Conservation (phyloP, 2,113 vertebrate genomes). For the Anguilla japonica region DNA sequence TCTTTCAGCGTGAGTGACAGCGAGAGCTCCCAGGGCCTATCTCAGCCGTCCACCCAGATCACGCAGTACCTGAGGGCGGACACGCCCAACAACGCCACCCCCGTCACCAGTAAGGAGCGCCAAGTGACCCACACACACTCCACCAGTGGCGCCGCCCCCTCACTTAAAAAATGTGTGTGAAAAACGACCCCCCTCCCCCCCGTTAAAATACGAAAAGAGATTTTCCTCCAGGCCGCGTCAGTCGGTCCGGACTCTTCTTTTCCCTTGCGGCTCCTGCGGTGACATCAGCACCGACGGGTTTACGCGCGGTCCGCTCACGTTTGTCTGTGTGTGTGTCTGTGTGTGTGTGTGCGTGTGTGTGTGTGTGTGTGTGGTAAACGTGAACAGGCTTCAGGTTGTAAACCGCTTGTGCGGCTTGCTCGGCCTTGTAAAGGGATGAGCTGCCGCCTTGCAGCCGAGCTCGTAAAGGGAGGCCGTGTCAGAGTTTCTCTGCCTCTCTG, state of each 20-base stretch:
- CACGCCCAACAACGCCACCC: conserved; percentile 94
- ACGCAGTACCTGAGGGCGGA: conserved; percentile 97
- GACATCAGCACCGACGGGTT: background rate
- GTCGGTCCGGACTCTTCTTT: background rate
- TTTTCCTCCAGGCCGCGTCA: background rate
- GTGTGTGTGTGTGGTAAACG: background rate
- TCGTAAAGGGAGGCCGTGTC: too few species aligned
- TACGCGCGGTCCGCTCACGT: background rate
- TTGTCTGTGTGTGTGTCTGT: background rate
- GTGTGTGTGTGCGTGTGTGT: background rate
- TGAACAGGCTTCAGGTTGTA: background rate
- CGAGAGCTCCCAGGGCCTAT: conserved; percentile 94
- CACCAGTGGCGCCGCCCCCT: background rate
- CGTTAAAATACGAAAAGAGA: background rate
- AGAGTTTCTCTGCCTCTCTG: too few species aligned
- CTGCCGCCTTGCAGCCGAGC: background rate
- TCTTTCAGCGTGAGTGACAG: conserved; percentile 88
- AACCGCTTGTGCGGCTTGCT: background rate
- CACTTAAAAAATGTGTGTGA: too few species aligned
- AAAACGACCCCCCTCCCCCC: too few species aligned
- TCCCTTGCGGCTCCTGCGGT: background rate
- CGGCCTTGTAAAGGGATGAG: background rate
- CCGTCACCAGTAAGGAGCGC: conserved; percentile 86
- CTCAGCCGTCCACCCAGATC: conserved; percentile 96
- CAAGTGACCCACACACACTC: background rate